Evolutionary conservation across 1,140 invertebrate species (phyloP).

Genomic region (Ctenoplectra terminalis): DNA sequence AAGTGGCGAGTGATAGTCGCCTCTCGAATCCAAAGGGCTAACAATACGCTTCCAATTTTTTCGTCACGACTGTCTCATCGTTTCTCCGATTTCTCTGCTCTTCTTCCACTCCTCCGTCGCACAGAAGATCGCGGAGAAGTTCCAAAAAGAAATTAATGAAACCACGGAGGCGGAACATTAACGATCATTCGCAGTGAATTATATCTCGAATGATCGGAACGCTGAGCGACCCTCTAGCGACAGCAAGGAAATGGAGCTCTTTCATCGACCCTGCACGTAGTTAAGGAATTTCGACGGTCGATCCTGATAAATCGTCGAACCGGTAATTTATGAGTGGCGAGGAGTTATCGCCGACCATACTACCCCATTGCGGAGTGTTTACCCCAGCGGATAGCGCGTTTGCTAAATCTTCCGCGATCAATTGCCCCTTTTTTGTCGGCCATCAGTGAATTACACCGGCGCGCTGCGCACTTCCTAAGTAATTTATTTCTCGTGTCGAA

Average conservation of each 20-base stretch:
- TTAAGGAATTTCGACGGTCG: slow-evolving; percentile 29
- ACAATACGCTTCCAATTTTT: no score
- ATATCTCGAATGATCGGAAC: slow-evolving; percentile 5
- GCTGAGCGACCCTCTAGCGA: not conserved
- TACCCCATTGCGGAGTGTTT: slow-evolving; percentile 37
- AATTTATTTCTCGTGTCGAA: slow-evolving; percentile 52
- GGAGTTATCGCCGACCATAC: slow-evolving; percentile 24
- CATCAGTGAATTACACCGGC: slow-evolving; percentile 34
- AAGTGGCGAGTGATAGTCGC: no score
- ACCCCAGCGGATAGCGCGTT: slow-evolving; percentile 24
- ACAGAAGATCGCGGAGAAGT: not conserved
- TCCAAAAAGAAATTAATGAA: slow-evolving; percentile 19
- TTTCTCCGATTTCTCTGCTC: no score
- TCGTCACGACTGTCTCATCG: no score
- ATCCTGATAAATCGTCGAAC: slow-evolving; percentile 38
- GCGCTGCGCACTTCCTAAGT: slow-evolving; percentile 14
- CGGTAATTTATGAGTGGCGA: slow-evolving; percentile 38
- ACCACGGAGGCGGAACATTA: not conserved
- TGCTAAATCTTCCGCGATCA: slow-evolving; percentile 52
- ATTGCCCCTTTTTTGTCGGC: slow-evolving; percentile 12
- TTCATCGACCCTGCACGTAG: not conserved
- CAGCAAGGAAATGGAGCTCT: slow-evolving; percentile 22
- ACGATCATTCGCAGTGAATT: slow-evolving; percentile 32
- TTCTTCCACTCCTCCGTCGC: not conserved
- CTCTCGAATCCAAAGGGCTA: no score